Percentiles rank a stretch among this genome's conserved stretches.
Evolutionary conservation across 2,113 vertebrate species (phyloP).

Genomic region (Planiliza haematocheilus): DNA sequence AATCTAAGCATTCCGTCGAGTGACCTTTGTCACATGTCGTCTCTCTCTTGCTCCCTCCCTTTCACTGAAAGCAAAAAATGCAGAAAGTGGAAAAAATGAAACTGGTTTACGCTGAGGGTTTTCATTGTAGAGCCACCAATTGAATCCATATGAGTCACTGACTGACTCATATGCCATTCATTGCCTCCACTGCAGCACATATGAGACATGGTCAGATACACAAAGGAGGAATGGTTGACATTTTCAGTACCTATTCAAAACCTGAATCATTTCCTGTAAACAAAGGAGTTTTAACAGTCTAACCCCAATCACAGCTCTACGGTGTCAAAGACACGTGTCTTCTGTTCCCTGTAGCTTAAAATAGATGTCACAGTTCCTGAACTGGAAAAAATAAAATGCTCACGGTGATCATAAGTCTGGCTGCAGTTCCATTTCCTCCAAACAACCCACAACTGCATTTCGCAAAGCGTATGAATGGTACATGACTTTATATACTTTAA

Average conservation of each 20-base stretch:
- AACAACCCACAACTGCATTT: neutral
- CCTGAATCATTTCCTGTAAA: neutral
- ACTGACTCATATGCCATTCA: conserved; percentile 52
- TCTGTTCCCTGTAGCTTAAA: neutral
- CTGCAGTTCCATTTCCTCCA: neutral
- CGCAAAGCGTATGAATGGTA: neutral
- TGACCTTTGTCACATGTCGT: conserved; percentile 11
- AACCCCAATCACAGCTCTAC: neutral
- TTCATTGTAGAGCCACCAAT: conserved; percentile 26
- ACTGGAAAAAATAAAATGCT: neutral
- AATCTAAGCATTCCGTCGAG: neutral
- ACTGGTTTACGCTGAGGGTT: neutral
- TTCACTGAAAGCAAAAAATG: conserved; percentile 13
- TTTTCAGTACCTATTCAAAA: conserved; percentile 4
- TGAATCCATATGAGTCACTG: conserved; percentile 44
- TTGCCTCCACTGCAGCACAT: conserved; percentile 25
- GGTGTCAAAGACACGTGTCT: neutral
- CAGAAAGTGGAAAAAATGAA: conserved; percentile 24
- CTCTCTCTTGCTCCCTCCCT: neutral
- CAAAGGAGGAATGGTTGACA: conserved; percentile 1
- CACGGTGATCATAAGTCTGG: neutral
- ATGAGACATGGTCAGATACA: conserved; percentile 19
- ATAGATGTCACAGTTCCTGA: neutral
- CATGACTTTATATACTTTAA: too few relatives aligned
- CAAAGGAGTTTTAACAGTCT: neutral